phyloP scores from a whole-genome alignment of 2,113 vertebrate species.

The Tetraodon nigroviridis region DNA sequence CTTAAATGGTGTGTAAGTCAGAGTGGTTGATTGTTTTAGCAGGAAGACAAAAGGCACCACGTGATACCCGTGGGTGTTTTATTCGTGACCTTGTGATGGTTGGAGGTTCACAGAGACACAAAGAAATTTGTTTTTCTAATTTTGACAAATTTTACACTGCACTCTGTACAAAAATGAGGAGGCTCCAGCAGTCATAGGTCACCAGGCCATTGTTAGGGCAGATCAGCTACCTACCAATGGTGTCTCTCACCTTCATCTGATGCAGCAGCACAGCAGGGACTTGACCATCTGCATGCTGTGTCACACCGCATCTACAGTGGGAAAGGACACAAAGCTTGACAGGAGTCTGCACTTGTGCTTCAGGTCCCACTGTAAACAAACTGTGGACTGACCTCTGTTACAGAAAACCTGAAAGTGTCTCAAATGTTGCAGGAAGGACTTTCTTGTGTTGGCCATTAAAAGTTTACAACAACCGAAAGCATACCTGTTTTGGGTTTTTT shows the following conservation, averaged over 20 bases:
- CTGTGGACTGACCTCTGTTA: conserved; percentile 19
- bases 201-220: conserved; percentile 46
- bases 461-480: conserved; percentile 39
- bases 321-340: conserved; percentile 40
- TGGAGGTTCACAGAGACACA: conserved; percentile 37
- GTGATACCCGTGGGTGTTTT: conserved; percentile 34
- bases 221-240: conserved; percentile 47
- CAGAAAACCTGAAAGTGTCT: conserved; percentile 20
- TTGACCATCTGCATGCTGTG: conserved; percentile 47
- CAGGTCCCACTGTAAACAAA: conserved; percentile 51
- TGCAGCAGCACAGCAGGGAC: conserved; percentile 40
- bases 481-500: not conserved
- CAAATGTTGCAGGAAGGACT: conserved; percentile 21
- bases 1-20: conserved; percentile 30
- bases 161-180: not conserved
- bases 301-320: conserved; percentile 37
- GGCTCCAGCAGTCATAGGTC: conserved; percentile 44
- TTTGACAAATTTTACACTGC: not conserved
- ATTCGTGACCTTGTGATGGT: conserved; percentile 37
- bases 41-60: conserved; percentile 55
- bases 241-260: conserved; percentile 35
- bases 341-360: conserved; percentile 13
- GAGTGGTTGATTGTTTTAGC: conserved; percentile 29
- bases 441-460: conserved; percentile 55
- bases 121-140: not conserved